Base-by-base conservation (phyloP, 2,888 invertebrate species). In the Caenorhabditis virilis region DNA sequence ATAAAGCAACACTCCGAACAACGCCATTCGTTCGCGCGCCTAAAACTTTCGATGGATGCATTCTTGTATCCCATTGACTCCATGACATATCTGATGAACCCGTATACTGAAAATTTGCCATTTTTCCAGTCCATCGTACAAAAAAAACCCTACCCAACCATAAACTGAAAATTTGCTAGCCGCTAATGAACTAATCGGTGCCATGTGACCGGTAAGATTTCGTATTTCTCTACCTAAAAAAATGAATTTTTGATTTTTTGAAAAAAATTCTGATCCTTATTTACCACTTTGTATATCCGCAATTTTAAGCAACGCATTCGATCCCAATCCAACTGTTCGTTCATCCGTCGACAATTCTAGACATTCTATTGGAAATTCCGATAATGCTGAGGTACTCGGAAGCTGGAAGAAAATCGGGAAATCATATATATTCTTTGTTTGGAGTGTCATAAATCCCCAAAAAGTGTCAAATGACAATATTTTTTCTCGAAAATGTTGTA, bases 61-160 rank as follows among this genome's bases (percentile, higher is more conserved):
- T 59, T 27, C 64, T 27, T 1, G 58, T 59, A 41, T 64, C 64
- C 64, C 64, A 64, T 41, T 64, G 64, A 6, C 55, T 43, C 64
- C 64, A 64, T 16, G 35, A 36, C 6, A 49, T 50, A 20, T 64
- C 64, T 16, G 59, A 59, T 1, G 47, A 51, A 6, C 64, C 64
- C 11, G 63, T 58, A 47, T 64, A 64, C 63, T 46, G 30, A 23
- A 46, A 15, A 22, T 13, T 18, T 42, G n/a, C 2, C n/a, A 6
- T 45, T 45, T 6, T 6, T n/a, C n/a, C n/a, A n/a, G n/a, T n/a
- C n/a, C n/a, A n/a, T n/a, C n/a, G n/a, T n/a, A n/a, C n/a, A n/a
- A n/a, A n/a, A n/a, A 15, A 2, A 23, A 30, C 16, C 48, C 15
- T 7, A 48, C 35, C 48, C 64, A 64, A 18, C 59, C 39, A 41